Evolutionary conservation across 1,140 invertebrate genomes (phyloP), one percentile per base, ranked within the genome.

Genomic region (Panagrolaimus sp.): DNA sequence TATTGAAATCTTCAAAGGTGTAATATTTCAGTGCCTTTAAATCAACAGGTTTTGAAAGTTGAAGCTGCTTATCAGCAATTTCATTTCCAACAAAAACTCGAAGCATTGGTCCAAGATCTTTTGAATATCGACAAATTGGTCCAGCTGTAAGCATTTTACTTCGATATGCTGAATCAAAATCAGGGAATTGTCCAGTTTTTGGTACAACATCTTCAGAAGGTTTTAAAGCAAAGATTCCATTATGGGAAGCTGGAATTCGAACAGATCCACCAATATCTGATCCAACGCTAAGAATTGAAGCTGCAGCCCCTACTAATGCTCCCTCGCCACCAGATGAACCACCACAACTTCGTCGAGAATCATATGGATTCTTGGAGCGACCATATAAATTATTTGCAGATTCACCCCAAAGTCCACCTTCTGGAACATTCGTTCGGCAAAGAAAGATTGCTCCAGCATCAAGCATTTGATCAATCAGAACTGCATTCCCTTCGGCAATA

Each of bases 211-310:
- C 88, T 78, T 88, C 88, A 0, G 91, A 90, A 14, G 93, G 91
- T 84, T 96, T 96, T 83, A 97, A 93, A 9, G 94, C 94, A 84
- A 94, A 97, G 63, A 97, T 65, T 47, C 95, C 94, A 85, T 93
- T 94, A 81, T 96, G 97, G 78, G 91, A 93, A 12, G 90, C 87
- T 0, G 94, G 94, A 89, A 98, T 93, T 38, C 95, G 88, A 77
- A 96, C 94, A 12, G 92, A 95, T 0, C 95, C 95, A 4, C 93
- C 94, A 68, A 98, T 94, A 83, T 98, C 94, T 0, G 93, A 94
- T 55, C 94, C 92, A 46, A 98, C 85, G 1, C 94, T 91, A 74
- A 97, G 88, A 12, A 92, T 89, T 26, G 89, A 80, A 9, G 68
- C 82, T 21, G 72, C 80, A 1, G 82, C 71, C 26, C 65, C 71